These are phyloP conservation scores for Zoroaster sp. DNA, from an alignment of 53 echinoderm and acorn worm species.

Conservation along the genomic window DNA sequence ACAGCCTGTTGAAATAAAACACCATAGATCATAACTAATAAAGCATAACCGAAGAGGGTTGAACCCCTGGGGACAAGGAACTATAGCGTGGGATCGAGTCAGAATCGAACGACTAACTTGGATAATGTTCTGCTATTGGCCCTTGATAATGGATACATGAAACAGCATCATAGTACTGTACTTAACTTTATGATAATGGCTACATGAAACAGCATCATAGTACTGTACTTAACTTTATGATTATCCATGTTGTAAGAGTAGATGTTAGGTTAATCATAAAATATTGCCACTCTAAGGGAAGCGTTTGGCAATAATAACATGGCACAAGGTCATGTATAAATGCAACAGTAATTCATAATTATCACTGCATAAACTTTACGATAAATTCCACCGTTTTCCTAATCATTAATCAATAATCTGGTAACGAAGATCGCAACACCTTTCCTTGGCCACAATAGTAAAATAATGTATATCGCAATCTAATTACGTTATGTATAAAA, in stretches of 20 bases:
- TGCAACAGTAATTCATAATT: neutral
- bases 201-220: neutral
- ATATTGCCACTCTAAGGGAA: neutral
- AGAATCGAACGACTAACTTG: neutral
- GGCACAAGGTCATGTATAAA: neutral
- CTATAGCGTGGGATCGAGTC: conserved; percentile 36
- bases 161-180: neutral
- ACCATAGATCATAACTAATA: conserved; percentile 36
- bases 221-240: neutral
- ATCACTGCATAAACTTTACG: too few species aligned
- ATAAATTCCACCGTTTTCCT: too few species aligned
- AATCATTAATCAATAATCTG: too few species aligned
- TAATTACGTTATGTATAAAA: too few species aligned
- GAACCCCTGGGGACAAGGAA: conserved; percentile 39
- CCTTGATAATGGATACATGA: conserved; percentile 2
- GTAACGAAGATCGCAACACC: too few species aligned
- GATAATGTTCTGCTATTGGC: neutral
- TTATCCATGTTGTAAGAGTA: neutral
- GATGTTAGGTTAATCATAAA: neutral
- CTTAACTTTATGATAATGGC: conserved; percentile 24
- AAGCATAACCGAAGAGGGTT: conserved; percentile 11
- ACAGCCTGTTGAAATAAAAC: neutral
- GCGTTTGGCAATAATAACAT: neutral
- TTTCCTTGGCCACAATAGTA: too few species aligned
- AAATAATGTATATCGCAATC: too few species aligned